Evolutionary conservation across 2,113 vertebrate species (phyloP), one percentile per base, ranked within the genome.

Genomic region (Pachyramphus minor): DNA sequence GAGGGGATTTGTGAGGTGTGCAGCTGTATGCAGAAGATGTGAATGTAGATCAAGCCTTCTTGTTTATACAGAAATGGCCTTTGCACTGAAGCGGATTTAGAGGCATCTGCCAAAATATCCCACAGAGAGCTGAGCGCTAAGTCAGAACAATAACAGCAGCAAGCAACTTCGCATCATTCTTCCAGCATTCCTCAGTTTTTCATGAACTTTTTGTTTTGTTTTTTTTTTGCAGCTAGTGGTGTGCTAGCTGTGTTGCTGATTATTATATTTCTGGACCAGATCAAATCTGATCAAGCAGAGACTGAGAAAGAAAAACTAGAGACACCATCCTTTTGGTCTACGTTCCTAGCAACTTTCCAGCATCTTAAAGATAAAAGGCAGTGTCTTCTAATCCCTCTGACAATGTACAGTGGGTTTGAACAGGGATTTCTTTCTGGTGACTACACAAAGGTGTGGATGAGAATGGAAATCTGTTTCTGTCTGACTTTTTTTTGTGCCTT

Each of bases 401-500:
- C 99, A 19, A 97, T 99, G 97, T 99, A 99, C 98, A 99, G 99
- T 47, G 99, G 99, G 30, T 97, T 99, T 44, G 98, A 99, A 83
- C 99, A 99, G 95, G 99, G 98, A 91, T 99, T 99, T 97, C 98
- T 99, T 22, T 87, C 99, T 5, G 98, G 99, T 16, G 99, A 99
- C 92, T 99, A 99, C 97, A 99, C 99, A 75, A 99, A 99, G 99
- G 99, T 99, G 92, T 84, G 94, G 44, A 69, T 50, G 56, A 30
- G 73, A 88, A 76, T 39, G 27, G 90, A 92, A 92, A 85, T 55
- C 18, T 55, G 8, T 67, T 90, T 49, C 37, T 92, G 21, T 52
- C 37, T 55, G 23, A 45, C 15, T 39, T n/a, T 27, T 23, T 49
- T 84, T 67, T 81, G 55, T 91, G 89, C 63, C 10, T 3, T 80